These are phyloP conservation scores for Eleginops maclovinus DNA, from an alignment of 2,113 vertebrate species.

Conservation along the genomic window DNA sequence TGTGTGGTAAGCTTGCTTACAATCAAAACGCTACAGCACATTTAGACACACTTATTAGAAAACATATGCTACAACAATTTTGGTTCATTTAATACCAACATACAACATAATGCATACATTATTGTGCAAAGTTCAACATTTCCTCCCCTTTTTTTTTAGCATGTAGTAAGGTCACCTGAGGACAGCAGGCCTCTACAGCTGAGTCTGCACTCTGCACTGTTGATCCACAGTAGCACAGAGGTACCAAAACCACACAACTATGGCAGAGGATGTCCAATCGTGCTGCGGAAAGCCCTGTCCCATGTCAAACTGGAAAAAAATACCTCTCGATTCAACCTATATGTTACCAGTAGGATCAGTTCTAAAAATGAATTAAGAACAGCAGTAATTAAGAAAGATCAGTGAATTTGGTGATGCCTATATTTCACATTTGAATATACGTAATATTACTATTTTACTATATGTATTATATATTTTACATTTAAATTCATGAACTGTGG, in stretches of 20 bases:
- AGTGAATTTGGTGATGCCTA: too few relatives aligned
- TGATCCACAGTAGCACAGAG: slow-evolving; percentile 29
- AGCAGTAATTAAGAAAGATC: too few relatives aligned
- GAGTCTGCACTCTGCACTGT: slow-evolving; percentile 52
- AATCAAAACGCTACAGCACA: slow-evolving; percentile 28
- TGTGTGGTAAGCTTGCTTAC: slow-evolving; percentile 25
- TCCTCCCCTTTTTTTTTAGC: slow-evolving; percentile 4
- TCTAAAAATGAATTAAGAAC: too few relatives aligned
- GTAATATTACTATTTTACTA: too few relatives aligned
- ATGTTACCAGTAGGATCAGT: too few relatives aligned
- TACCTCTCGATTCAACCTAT: too few relatives aligned
- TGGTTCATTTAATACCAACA: background rate
- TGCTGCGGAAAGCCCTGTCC: slow-evolving; percentile 52
- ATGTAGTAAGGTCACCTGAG: slow-evolving; percentile 62
- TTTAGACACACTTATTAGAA: slow-evolving; percentile 16
- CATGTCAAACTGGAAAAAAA: background rate
- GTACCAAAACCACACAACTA: slow-evolving; percentile 23
- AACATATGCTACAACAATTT: slow-evolving; percentile 19
- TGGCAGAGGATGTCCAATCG: slow-evolving; percentile 57
- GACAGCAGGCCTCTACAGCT: slow-evolving; percentile 51
- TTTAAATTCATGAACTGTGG: too few relatives aligned
- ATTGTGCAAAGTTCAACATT: slow-evolving; percentile 1
- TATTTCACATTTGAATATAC: too few relatives aligned
- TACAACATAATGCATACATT: too few relatives aligned
- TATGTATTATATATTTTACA: too few relatives aligned